Percentiles rank a stretch among this genome's conserved stretches.
Conservation (phyloP, 1,140 invertebrate species). For the Drosophila grimshawi region DNA sequence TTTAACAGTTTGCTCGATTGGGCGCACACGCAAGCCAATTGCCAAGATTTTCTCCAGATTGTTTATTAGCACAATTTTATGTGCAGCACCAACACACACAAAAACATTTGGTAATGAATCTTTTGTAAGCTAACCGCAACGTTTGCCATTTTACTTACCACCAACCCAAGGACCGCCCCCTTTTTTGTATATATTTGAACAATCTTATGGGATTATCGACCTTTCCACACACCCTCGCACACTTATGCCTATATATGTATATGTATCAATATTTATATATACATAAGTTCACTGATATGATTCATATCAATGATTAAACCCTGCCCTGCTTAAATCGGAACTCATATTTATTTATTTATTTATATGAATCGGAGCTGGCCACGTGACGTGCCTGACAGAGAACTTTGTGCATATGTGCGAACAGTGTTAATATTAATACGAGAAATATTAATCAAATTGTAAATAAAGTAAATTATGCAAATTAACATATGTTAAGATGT, state of each 20-base stretch:
- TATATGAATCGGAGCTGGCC: slow-evolving; percentile 37
- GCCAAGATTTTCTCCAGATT: slow-evolving; percentile 27
- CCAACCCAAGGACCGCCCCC: neutral
- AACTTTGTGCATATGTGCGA: neutral
- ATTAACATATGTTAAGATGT: neutral
- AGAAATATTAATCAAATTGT: slow-evolving; percentile 9
- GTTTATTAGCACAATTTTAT: slow-evolving; percentile 50
- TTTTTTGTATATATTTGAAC: slow-evolving; percentile 45
- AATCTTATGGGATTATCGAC: slow-evolving; percentile 66
- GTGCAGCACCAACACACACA: slow-evolving; percentile 12
- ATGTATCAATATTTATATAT: neutral
- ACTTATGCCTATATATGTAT: slow-evolving; percentile 9
- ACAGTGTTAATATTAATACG: neutral
- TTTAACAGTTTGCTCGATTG: slow-evolving; percentile 65
- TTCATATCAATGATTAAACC: neutral
- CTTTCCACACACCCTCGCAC: slow-evolving; percentile 27
- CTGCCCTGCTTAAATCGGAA: slow-evolving; percentile 22
- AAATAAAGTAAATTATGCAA: slow-evolving; percentile 7
- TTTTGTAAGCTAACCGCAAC: slow-evolving; percentile 46
- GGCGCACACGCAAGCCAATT: slow-evolving; percentile 68
- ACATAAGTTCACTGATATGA: neutral
- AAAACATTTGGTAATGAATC: slow-evolving; percentile 35
- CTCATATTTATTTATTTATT: slow-evolving; percentile 33
- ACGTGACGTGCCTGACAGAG: slow-evolving; percentile 13
- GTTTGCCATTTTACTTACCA: neutral